Conservation (phyloP, 2,113 vertebrate genomes). For the Danio rerio region GRCz12tu NC_133191.1:7371001-7371500, state of each 20-base stretch:
- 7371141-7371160: constrained; percentile 66
- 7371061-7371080: constrained; percentile 54
- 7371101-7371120: constrained; percentile 60
- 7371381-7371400: constrained; percentile 3
- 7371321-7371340: not conserved
- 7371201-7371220: constrained; percentile 45
- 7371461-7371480: constrained; percentile 60
- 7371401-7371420: not conserved
- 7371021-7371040: constrained; percentile 54
- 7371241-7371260: constrained; percentile 53
- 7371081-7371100: constrained; percentile 62
- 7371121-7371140: constrained; percentile 66
- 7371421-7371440: constrained; percentile 5
- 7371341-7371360: not conserved
- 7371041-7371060: constrained; percentile 42
- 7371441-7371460: constrained; percentile 50
- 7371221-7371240: constrained; percentile 55
- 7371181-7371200: constrained; percentile 52
- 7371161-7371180: constrained; percentile 64
- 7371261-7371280: not conserved
- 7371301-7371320: not conserved
- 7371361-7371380: not conserved
- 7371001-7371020: constrained; percentile 29
- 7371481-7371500: constrained; percentile 73
- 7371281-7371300: not conserved